Percentiles rank a stretch among this genome's conserved stretches.
phyloP scores from a whole-genome alignment of 2,113 vertebrate genomes.

The Guaruba guarouba region DNA sequence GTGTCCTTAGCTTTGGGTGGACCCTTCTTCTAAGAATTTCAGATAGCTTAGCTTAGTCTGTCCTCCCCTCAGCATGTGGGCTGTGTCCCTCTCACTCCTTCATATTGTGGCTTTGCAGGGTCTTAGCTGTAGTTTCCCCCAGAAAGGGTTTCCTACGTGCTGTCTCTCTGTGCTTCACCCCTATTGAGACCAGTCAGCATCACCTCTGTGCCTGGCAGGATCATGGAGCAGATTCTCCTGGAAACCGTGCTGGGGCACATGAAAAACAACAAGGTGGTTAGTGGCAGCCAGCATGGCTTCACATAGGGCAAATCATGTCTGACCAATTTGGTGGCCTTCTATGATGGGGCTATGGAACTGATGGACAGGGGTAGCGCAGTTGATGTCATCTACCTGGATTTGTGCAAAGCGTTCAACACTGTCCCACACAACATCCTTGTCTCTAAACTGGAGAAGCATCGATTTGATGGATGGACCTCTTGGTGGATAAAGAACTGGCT shows the following conservation, averaged over 20 bases:
- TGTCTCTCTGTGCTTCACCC: neutral
- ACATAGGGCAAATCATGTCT: too few relatives aligned
- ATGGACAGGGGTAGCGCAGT: too few relatives aligned
- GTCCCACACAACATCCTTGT: too few relatives aligned
- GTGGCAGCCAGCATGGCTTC: too few relatives aligned
- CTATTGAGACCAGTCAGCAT: neutral
- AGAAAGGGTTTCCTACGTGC: neutral
- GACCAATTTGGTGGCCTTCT: too few relatives aligned
- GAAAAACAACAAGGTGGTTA: too few relatives aligned
- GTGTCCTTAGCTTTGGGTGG: accelerated
- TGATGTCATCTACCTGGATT: too few relatives aligned
- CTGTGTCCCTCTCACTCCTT: neutral
- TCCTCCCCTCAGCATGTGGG: neutral
- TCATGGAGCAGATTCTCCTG: neutral
- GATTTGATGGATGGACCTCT: too few relatives aligned
- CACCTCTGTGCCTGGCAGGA: neutral
- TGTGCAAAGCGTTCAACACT: too few relatives aligned
- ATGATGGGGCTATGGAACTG: too few relatives aligned
- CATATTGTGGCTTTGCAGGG: neutral
- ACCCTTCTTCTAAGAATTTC: neutral
- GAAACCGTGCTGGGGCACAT: neutral
- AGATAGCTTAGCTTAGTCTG: neutral
- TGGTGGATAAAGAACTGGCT: too few relatives aligned
- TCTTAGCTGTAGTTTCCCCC: neutral
- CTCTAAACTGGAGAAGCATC: too few relatives aligned